phyloP scores from a whole-genome alignment of 2,113 vertebrate species.

The Capreolus pygargus region DNA sequence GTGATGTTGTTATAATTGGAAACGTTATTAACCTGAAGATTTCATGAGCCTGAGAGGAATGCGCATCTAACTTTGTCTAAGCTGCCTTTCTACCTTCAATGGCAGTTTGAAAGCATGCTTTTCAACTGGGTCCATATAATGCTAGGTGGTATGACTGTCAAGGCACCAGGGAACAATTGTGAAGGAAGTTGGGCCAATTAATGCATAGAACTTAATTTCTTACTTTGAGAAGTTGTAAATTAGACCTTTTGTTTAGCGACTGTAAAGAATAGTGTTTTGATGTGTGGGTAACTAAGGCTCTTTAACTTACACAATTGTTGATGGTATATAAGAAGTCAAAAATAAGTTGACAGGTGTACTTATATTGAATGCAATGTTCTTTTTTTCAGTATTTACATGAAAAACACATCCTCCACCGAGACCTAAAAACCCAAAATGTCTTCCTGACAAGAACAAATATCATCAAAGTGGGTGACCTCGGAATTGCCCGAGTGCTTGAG shows the following conservation, averaged over 20 bases:
- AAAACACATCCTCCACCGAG: constrained; percentile 94
- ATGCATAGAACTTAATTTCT: constrained; percentile 9
- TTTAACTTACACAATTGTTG: background rate
- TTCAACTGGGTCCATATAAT: background rate
- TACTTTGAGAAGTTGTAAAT: constrained; percentile 1
- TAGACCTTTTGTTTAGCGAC: constrained; percentile 10
- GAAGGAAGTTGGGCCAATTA: background rate
- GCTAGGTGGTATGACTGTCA: background rate
- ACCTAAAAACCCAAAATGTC: constrained; percentile 98
- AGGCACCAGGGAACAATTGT: background rate
- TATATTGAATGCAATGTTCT: constrained; percentile 28
- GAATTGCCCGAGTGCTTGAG: constrained; percentile 95
- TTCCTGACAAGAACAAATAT: constrained; percentile 96
- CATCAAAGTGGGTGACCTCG: constrained; percentile 98
- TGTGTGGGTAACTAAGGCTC: background rate
- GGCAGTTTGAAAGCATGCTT: background rate
- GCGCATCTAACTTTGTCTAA: background rate
- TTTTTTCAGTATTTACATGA: constrained; percentile 94
- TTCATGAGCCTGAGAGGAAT: background rate
- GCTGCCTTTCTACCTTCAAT: background rate
- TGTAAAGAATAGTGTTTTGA: constrained; percentile 22
- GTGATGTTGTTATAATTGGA: constrained; percentile 6
- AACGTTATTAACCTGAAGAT: background rate
- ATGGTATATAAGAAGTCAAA: background rate
- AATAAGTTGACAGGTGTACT: background rate